phyloP scores from a whole-genome alignment of 1,140 invertebrate genomes.

The Pteromalus puparum region DNA sequence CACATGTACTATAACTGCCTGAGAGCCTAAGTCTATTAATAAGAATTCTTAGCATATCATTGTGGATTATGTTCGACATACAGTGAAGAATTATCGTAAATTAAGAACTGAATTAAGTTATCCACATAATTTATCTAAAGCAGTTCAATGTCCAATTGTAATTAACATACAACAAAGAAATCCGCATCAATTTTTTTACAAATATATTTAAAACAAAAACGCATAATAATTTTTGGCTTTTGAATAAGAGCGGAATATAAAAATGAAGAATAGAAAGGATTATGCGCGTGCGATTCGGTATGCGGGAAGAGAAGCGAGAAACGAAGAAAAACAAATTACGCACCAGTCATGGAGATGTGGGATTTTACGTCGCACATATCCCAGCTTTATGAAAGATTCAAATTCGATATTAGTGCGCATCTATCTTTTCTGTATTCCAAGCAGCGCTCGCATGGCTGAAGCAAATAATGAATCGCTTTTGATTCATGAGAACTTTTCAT shows the following conservation, averaged over 20 bases:
- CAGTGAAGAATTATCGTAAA: too few species aligned
- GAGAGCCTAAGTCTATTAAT: too few species aligned
- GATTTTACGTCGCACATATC: constrained; percentile 7
- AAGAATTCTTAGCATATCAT: too few species aligned
- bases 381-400: constrained; percentile 24
- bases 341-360: background rate
- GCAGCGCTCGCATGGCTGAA: background rate
- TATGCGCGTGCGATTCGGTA: background rate
- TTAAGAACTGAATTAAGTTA: too few species aligned
- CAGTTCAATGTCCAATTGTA: too few species aligned
- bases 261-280: background rate
- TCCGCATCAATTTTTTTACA: too few species aligned
- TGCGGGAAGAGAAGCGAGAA: background rate
- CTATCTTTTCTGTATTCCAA: background rate
- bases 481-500: background rate
- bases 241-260: background rate
- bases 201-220: too few species aligned
- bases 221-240: background rate
- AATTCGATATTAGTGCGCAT: constrained; percentile 10
- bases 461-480: constrained; percentile 1
- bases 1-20: too few species aligned
- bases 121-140: too few species aligned
- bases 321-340: constrained; percentile 25
- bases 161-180: too few species aligned
- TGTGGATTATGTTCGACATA: too few species aligned